Evolutionary conservation across 2,113 vertebrate species (phyloP), one percentile per base, ranked within the genome.

Genomic region (Atherinomorus stipes): DNA sequence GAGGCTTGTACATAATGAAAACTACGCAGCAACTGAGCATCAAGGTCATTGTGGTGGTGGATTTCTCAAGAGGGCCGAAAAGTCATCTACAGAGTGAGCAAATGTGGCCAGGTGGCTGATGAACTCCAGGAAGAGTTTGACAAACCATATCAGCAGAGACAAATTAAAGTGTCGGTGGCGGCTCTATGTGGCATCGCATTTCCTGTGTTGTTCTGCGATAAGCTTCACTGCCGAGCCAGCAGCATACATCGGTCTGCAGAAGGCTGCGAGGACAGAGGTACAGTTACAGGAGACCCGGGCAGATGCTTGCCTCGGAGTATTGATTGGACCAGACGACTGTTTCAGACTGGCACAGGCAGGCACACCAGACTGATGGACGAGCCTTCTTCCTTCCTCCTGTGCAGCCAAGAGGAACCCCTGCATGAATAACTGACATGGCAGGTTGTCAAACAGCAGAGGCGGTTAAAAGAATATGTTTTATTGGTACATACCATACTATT

Each of bases 111-210:
- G 72, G 54, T 79, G 86, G 71, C 74, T 85, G 76, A 81, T 67
- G 79, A 81, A 80, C 71, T 75, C 76, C 44, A 63, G 73, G 78
- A 86, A 70, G 51, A 72, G 57, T 90, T 88, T 89, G 87, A 90
- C 85, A 84, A 88, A 79, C 84, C 77, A 45, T 53, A 74, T 89
- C 81, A 52, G 49, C 73, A 15, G 37, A 66, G 86, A 87, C 84
- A 85, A 84, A 91, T 90, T 65, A 87, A 88, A 84, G 87, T 88
- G 84, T 88, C 85, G 65, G 85, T 42, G 38, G 52, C 22, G 11
- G 52, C 31, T 64, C 51, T 49, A 5, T 13, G 45, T 49, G 65
- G 69, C 73, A 78, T 87, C 70, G 64, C 72, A 57, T 86, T 78
- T 76, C 82, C 72, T 69, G 70, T 64, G 84, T 80, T 85, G 80